Evolutionary conservation across 2,888 invertebrate genomes (phyloP).

Genomic region (Microctonus hyperodae): DNA sequence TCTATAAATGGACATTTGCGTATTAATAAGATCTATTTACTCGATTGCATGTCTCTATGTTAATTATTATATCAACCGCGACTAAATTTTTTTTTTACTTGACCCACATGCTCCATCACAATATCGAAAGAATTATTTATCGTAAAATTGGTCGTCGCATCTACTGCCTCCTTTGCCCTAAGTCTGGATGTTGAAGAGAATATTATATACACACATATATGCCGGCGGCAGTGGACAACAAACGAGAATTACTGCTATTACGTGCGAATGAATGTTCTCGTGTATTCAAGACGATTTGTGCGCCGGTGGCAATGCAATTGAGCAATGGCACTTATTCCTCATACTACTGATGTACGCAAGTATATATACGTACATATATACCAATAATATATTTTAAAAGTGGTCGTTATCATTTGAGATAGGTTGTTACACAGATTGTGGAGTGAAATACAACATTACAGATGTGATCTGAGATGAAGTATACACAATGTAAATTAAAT

Average conservation of each 20-base stretch:
- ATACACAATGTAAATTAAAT: background rate
- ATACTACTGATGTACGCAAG: constrained; percentile 5
- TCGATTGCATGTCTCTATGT: no score
- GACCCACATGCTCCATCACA: background rate
- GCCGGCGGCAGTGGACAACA: constrained; percentile 27
- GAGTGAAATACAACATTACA: constrained; percentile 32
- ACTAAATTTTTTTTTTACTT: constrained; percentile 1
- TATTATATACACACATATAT: background rate
- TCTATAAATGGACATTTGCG: background rate
- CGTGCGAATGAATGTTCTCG: constrained; percentile 28
- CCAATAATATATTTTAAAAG: constrained; percentile 4
- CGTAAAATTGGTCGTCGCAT: constrained; percentile 22
- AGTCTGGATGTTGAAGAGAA: no score
- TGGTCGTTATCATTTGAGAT: constrained; percentile 39
- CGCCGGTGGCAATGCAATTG: constrained; percentile 22
- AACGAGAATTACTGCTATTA: constrained; percentile 32
- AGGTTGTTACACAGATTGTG: constrained; percentile 40
- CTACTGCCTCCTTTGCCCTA: no score
- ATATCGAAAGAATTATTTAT: background rate
- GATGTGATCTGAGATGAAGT: constrained; percentile 23
- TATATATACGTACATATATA: constrained; percentile 6
- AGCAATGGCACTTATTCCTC: constrained; percentile 11
- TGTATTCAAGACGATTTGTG: constrained; percentile 18
- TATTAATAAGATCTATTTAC: background rate
- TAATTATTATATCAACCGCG: background rate